Evolutionary conservation across 2,888 invertebrate genomes (phyloP).

Genomic region (Melieria omissa): DNA sequence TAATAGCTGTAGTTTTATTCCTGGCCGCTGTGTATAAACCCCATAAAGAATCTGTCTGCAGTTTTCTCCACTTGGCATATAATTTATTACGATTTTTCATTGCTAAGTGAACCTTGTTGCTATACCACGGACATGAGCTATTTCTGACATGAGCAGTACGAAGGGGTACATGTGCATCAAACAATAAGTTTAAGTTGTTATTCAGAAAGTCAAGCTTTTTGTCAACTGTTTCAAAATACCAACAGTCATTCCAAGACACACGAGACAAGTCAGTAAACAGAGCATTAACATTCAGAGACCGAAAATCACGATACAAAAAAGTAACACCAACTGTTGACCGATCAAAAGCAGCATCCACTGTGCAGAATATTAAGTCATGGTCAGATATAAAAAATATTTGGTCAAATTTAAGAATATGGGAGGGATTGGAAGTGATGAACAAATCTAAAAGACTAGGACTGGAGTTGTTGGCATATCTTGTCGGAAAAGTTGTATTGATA

Average conservation of each 20-base stretch:
- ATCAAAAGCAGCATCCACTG: not conserved
- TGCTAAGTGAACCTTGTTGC: not conserved
- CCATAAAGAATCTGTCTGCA: not conserved
- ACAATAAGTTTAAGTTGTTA: not conserved
- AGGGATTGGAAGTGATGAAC: constrained; percentile 5
- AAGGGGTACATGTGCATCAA: not conserved
- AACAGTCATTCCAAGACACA: not conserved
- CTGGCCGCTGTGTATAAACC: not conserved
- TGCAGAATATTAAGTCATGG: constrained; percentile 18
- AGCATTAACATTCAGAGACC: not conserved
- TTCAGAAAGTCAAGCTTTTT: not conserved
- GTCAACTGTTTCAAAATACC: not conserved
- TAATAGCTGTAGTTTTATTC: not conserved
- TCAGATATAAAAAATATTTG: constrained; percentile 18
- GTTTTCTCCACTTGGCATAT: not conserved
- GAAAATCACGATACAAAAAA: not conserved
- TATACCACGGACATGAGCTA: constrained; percentile 1
- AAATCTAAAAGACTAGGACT: constrained; percentile 17
- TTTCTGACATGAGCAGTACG: not conserved
- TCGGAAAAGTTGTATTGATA: constrained; percentile 14
- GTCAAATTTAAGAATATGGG: constrained; percentile 14
- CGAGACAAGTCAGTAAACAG: not conserved
- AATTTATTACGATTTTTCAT: not conserved
- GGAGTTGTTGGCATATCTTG: constrained; percentile 22
- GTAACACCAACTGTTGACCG: not conserved